These are phyloP conservation scores for Pogonophryne albipinna DNA, from an alignment of 2,797 vertebrate species.

Conservation along the genomic window DNA sequence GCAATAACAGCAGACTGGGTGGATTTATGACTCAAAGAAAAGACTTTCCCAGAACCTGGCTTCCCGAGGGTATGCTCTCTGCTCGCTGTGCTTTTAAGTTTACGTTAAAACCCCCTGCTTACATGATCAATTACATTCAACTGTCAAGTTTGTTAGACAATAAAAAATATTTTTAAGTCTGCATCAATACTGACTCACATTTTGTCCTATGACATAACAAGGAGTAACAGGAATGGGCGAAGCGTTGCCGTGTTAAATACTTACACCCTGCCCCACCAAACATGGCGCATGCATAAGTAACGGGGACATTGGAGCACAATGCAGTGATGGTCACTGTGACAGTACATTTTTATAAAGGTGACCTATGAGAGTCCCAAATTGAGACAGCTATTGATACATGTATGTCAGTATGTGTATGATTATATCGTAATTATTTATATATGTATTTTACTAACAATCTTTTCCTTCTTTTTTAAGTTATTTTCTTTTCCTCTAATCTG, in stretches of 20 bases:
- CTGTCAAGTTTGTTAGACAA: constrained; percentile 59
- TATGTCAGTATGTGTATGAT: too few relatives aligned
- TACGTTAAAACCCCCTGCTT: constrained; percentile 45
- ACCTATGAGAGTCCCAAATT: neutral
- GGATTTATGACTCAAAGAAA: constrained; percentile 64
- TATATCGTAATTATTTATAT: too few relatives aligned
- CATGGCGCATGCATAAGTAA: neutral
- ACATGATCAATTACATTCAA: constrained; percentile 59
- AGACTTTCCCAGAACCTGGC: constrained; percentile 72
- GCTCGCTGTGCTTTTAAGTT: constrained; percentile 66
- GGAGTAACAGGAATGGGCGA: constrained; percentile 37
- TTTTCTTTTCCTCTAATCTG: too few relatives aligned
- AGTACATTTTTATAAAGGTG: neutral
- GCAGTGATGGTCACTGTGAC: neutral
- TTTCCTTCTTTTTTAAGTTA: too few relatives aligned
- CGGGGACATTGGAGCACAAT: constrained; percentile 5
- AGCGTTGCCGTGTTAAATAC: constrained; percentile 23
- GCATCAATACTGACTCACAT: constrained; percentile 55
- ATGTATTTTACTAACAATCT: too few relatives aligned
- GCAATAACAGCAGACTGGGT: constrained; percentile 62
- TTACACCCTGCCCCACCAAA: constrained; percentile 44
- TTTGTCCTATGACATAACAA: constrained; percentile 64
- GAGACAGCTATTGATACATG: too few relatives aligned
- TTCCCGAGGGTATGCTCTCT: constrained; percentile 53
- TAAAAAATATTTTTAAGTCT: constrained; percentile 59